phyloP scores from a whole-genome alignment of 2,113 vertebrate species.

The Mastomys coucha region DNA sequence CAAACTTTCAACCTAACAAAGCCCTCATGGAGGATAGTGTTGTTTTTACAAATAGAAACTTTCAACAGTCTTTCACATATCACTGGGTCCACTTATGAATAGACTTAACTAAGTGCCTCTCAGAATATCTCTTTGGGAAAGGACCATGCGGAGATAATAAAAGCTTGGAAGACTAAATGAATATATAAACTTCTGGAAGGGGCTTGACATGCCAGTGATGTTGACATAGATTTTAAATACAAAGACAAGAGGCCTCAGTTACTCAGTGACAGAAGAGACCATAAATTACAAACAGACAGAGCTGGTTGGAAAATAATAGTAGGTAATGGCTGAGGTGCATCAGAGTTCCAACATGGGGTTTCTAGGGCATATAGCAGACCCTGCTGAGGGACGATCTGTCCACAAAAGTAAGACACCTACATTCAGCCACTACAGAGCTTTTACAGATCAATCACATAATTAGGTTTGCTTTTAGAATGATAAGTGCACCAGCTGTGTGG shows the following conservation, averaged over 20 bases:
- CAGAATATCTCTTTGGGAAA: not conserved
- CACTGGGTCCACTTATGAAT: not conserved
- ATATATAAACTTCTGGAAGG: not conserved
- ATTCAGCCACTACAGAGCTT: conserved; percentile 19
- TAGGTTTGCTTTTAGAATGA: conserved; percentile 63
- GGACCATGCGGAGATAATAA: not conserved
- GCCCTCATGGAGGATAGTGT: not conserved
- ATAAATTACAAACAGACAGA: not conserved
- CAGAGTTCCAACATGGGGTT: not conserved
- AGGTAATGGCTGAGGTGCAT: not conserved
- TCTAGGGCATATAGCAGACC: not conserved
- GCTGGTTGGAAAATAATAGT: not conserved
- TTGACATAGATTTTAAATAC: not conserved
- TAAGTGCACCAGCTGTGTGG: conserved; percentile 7
- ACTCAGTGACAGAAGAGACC: not conserved
- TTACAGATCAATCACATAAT: conserved; percentile 40
- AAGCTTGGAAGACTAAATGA: not conserved
- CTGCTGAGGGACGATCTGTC: not conserved
- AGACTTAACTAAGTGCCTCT: not conserved
- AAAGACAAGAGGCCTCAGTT: not conserved
- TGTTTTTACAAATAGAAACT: not conserved
- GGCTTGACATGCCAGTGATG: not conserved
- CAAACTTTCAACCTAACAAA: conserved; percentile 66
- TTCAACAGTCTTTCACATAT: not conserved
- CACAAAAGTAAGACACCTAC: not conserved